Evolutionary conservation across 2,113 vertebrate species (phyloP).

Genomic region (Thunnus thynnus): DNA sequence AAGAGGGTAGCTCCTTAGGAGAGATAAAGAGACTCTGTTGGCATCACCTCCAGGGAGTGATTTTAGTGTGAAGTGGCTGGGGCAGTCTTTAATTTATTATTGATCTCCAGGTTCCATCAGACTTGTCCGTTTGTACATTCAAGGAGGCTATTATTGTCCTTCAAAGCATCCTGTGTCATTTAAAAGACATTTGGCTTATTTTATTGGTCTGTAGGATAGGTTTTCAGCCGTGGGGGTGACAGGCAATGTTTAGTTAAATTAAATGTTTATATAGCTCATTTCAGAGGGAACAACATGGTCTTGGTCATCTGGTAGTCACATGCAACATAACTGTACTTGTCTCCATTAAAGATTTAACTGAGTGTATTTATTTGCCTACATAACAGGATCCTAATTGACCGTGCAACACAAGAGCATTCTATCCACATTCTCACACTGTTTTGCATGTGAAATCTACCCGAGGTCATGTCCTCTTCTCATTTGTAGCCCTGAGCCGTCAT

Average conservation of each 20-base stretch:
- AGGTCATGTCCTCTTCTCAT: constrained; percentile 1
- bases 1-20: constrained; percentile 36
- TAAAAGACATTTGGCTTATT: constrained; percentile 59
- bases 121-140: constrained; percentile 62
- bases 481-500: not conserved
- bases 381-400: constrained; percentile 7
- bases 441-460: constrained; percentile 11
- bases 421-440: not conserved
- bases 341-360: constrained; percentile 38
- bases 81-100: constrained; percentile 77
- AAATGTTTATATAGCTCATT: constrained; percentile 53
- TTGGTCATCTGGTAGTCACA: not conserved
- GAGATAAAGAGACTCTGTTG: constrained; percentile 62
- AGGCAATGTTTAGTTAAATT: constrained; percentile 39
- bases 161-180: constrained; percentile 63
- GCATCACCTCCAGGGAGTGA: constrained; percentile 57
- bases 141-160: constrained; percentile 61
- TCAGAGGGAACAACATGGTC: constrained; percentile 19
- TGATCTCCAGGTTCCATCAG: constrained; percentile 71
- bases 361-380: constrained; percentile 6
- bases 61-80: constrained; percentile 62
- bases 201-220: constrained; percentile 41
- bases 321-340: constrained; percentile 14
- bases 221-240: constrained; percentile 8
- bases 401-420: not conserved